Percentiles rank a stretch among this genome's conserved stretches.
Evolutionary conservation across 2,797 vertebrate genomes (phyloP).

Genomic region (Pipistrellus pygmaeus): DNA sequence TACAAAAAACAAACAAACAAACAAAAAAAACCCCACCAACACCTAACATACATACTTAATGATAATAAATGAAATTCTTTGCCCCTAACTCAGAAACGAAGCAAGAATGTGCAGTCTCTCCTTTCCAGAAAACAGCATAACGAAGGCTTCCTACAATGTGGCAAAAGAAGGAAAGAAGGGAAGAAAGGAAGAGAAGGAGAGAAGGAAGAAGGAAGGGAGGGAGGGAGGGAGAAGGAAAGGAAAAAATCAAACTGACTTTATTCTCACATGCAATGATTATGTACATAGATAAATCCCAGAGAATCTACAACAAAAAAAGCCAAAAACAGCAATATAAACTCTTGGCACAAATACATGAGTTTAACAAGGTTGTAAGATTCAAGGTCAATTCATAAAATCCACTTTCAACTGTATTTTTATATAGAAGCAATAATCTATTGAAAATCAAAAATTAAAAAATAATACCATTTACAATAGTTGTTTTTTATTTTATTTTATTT

Average conservation of each 20-base stretch:
- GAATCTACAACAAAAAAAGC: background rate
- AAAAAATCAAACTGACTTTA: background rate
- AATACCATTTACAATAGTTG: background rate
- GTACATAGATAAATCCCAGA: background rate
- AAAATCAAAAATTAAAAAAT: slow-evolving; percentile 1
- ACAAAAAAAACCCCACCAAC: no score
- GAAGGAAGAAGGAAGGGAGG: no score
- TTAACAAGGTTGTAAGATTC: background rate
- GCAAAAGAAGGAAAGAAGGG: no score
- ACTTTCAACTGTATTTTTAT: slow-evolving; percentile 35
- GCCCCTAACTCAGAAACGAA: no score
- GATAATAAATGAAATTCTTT: no score
- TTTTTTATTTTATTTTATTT: background rate
- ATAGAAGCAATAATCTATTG: background rate
- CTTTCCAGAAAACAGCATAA: no score
- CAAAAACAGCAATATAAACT: background rate
- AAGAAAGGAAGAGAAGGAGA: no score
- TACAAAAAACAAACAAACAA: no score
- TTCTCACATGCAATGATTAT: background rate
- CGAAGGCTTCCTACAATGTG: no score
- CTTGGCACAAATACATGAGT: background rate
- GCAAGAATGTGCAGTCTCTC: no score
- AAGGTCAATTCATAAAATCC: background rate
- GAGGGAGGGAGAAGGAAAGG: no score
- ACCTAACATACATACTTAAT: no score